Conservation (phyloP, 2,113 vertebrate species). For the Amphiprion percula region DNA sequence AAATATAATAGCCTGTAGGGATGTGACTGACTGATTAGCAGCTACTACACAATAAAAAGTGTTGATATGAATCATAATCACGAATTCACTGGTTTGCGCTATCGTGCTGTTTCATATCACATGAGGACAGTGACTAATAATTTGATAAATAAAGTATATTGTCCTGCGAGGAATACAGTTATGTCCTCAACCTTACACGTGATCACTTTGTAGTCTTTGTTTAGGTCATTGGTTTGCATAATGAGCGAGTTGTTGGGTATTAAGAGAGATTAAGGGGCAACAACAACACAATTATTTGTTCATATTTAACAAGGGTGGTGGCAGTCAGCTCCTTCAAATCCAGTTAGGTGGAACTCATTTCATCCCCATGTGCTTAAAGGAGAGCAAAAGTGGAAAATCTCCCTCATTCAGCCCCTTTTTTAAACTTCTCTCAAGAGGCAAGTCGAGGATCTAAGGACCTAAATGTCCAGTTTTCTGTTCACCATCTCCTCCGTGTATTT, state of each 20-base stretch:
- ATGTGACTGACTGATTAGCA: constrained; percentile 17
- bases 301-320: constrained; percentile 27
- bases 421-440: background rate
- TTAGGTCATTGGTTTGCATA: constrained; percentile 46
- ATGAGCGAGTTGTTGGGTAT: constrained; percentile 49
- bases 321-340: constrained; percentile 42
- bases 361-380: constrained; percentile 13
- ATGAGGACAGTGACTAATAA: constrained; percentile 1
- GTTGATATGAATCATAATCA: background rate
- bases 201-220: constrained; percentile 10
- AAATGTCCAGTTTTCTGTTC: background rate
- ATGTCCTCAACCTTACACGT: background rate
- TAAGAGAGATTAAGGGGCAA: constrained; percentile 56
- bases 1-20: constrained; percentile 28
- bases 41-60: constrained; percentile 8
- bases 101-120: background rate
- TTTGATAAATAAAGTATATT: constrained; percentile 6
- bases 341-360: constrained; percentile 29
- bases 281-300: constrained; percentile 34
- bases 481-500: background rate
- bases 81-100: background rate
- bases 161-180: background rate
- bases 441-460: constrained; percentile 8
- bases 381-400: constrained; percentile 1
- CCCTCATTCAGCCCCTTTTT: background rate